Evolutionary conservation across 2,888 invertebrate genomes (phyloP).

Genomic region (Osmoderma eremita): DNA sequence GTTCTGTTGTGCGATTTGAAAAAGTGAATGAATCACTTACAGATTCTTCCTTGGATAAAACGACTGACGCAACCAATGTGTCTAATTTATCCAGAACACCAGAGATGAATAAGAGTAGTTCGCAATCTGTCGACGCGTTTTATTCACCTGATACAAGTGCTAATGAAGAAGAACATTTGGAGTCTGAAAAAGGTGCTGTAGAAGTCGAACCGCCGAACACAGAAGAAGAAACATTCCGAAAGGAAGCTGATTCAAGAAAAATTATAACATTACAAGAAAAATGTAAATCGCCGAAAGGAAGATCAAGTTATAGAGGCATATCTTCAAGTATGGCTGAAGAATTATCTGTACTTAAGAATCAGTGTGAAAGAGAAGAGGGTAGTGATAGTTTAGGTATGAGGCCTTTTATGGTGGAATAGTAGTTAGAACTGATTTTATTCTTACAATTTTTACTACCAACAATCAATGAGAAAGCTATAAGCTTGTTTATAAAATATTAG

Average conservation of each 20-base stretch:
- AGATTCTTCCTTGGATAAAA: conserved; percentile 1
- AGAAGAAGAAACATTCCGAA: no score
- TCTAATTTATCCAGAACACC: conserved; percentile 13
- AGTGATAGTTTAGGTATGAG: no score
- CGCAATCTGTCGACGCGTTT: not conserved
- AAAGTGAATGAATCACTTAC: conserved; percentile 14
- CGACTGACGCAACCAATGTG: not conserved
- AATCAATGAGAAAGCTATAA: no score
- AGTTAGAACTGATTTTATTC: no score
- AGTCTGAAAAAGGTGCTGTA: no score
- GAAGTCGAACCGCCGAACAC: no score
- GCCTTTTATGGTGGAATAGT: no score
- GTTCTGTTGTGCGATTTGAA: conserved; percentile 36
- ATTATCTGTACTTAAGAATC: no score
- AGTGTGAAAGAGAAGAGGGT: no score
- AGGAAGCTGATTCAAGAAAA: no score
- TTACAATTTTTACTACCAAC: no score
- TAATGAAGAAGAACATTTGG: conserved; percentile 8
- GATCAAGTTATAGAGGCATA: conserved; percentile 5
- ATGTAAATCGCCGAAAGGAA: conserved; percentile 12
- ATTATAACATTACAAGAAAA: not conserved
- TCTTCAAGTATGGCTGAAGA: not conserved
- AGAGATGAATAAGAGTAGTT: conserved; percentile 16
- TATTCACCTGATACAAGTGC: conserved; percentile 19
- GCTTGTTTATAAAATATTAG: no score